Base-by-base conservation (phyloP, 1,140 invertebrate species). In the Drosophila lini region DNA sequence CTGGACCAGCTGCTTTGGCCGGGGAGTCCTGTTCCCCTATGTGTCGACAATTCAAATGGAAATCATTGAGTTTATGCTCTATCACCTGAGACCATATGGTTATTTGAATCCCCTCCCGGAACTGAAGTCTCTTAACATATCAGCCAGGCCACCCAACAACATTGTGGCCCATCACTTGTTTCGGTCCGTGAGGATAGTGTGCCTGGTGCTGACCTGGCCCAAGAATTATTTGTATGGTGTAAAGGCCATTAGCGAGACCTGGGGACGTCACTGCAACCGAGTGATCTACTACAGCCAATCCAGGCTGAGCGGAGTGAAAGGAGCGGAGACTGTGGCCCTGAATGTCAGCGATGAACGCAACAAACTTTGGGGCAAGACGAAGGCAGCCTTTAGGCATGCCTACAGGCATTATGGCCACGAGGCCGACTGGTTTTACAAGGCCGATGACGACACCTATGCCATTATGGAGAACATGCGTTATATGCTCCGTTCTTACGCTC, bases 381-480 rank as follows among this genome's bases (percentile, higher is more conserved):
- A 98, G 93, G 96, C 96, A 71, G 97, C 97, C 0, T 99, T 98
- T 92, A 95, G 95, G 82, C 97, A 98, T 91, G 94, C 97, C n/a
- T 97, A 97, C 81, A 93, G 96, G 41, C 94, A 97, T 90, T 95
- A 98, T 91, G 92, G 94, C 19, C 93, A 97, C 73, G 94, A 97
- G 74, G 96, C 95, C 7, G 97, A 98, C 92, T 98, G 97, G 97
- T 98, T 98, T 92, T 93, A 98, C 77, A 99, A 98, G 93, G 97
- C 97, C 32, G 98, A 98, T 88, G 97, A 98, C 93, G 98, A 99
- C 89, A 98, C 98, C 93, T 98, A 97, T 92, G 96, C 97, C n/a
- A 94, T 98, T 31, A 94, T 98, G 2, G 97, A 98, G 92, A 99
- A 98, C 93, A 93, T 99, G 40, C 94, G 98, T 22, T 97, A 97